These are phyloP conservation scores for Drosophila ogumai DNA, from an alignment of 1,140 invertebrate genomes.

Conservation along the genomic window DNA sequence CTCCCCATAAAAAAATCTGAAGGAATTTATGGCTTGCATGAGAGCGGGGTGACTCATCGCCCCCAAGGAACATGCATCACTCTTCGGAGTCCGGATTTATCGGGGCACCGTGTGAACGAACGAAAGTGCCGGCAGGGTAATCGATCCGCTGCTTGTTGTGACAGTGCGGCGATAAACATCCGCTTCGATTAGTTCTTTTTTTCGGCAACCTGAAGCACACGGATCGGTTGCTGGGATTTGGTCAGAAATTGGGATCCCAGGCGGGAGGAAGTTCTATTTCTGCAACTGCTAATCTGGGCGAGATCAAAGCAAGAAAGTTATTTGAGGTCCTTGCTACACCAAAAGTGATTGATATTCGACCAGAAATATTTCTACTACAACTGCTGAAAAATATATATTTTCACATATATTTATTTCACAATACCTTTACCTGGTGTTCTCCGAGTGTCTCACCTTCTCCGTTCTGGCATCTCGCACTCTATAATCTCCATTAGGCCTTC, in stretches of 20 bases:
- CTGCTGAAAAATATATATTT: too few relatives aligned
- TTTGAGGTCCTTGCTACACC: neutral
- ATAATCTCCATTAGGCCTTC: constrained; percentile 68
- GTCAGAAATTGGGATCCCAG: neutral
- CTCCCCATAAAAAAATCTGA: neutral
- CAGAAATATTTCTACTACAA: too few relatives aligned
- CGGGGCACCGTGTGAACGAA: constrained; percentile 41
- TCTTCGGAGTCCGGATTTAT: constrained; percentile 7
- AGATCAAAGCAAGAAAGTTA: constrained; percentile 6
- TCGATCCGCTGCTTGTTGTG: constrained; percentile 49
- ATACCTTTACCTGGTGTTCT: neutral
- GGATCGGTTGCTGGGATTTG: neutral
- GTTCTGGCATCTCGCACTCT: constrained; percentile 38
- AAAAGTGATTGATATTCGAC: neutral
- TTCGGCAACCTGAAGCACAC: constrained; percentile 30
- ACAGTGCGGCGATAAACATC: constrained; percentile 48
- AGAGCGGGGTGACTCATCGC: constrained; percentile 31
- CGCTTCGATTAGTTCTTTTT: constrained; percentile 24
- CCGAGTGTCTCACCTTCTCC: constrained; percentile 4
- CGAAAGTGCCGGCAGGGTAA: constrained; percentile 41
- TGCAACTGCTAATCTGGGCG: neutral
- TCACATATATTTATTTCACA: neutral
- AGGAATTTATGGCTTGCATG: constrained; percentile 36
- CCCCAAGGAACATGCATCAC: constrained; percentile 38
- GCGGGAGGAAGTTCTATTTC: constrained; percentile 1